Evolutionary conservation across 2,797 vertebrate genomes (phyloP).

Genomic region (Parambassis ranga): DNA sequence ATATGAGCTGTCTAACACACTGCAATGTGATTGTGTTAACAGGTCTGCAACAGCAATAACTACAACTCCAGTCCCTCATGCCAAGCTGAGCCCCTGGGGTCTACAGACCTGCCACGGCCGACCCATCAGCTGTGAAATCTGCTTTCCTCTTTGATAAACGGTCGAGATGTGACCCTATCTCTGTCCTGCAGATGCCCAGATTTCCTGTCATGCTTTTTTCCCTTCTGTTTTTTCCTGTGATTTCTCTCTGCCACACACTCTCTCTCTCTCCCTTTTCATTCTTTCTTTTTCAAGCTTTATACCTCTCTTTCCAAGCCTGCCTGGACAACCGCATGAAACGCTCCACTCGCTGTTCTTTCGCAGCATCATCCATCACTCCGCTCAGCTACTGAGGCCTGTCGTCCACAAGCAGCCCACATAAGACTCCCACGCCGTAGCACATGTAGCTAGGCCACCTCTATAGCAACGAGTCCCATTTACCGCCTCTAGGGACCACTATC

Average conservation of each 20-base stretch:
- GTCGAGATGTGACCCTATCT: constrained; percentile 82
- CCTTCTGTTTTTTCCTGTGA: constrained; percentile 52
- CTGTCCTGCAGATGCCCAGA: constrained; percentile 81
- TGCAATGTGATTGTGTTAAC: constrained; percentile 65
- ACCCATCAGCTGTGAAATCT: constrained; percentile 83
- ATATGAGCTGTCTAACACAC: constrained; percentile 25
- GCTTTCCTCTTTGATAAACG: constrained; percentile 80
- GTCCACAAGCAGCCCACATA: constrained; percentile 41
- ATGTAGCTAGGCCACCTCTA: constrained; percentile 32
- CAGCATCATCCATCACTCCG: constrained; percentile 70
- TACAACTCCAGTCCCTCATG: constrained; percentile 60
- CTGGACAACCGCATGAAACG: constrained; percentile 59
- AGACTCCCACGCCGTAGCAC: constrained; percentile 27
- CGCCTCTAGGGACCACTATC: constrained; percentile 38
- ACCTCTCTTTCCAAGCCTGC: constrained; percentile 57
- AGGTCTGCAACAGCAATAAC: constrained; percentile 71
- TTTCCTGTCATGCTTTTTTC: constrained; percentile 75
- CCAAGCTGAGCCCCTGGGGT: constrained; percentile 66
- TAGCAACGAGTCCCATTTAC: constrained; percentile 37
- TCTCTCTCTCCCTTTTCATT: constrained; percentile 44
- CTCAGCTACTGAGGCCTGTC: constrained; percentile 57
- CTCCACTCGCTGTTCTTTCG: constrained; percentile 57
- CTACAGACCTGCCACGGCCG: constrained; percentile 64
- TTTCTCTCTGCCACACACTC: constrained; percentile 19
- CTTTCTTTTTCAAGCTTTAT: constrained; percentile 55